Percentiles rank a stretch among this genome's conserved stretches.
Evolutionary conservation across 1,140 invertebrate species (phyloP).

Genomic region (Aphelinus certus): DNA sequence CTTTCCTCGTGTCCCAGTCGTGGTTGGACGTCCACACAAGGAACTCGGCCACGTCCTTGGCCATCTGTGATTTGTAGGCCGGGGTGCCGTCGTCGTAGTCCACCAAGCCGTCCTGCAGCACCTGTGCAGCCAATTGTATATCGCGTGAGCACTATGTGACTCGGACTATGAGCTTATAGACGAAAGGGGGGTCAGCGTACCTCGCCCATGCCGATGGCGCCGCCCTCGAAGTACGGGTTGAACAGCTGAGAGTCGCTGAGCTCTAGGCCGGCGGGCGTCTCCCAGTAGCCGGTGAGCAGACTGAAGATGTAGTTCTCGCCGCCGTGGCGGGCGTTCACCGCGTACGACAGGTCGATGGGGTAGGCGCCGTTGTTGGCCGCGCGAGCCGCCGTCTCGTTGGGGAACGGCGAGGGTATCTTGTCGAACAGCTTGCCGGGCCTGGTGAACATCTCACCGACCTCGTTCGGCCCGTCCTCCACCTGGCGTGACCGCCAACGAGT

Average conservation of each 20-base stretch:
- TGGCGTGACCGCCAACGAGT: no score
- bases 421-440: constrained; percentile 93
- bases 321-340: constrained; percentile 83
- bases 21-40: constrained; percentile 90
- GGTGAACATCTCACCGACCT: constrained; percentile 87
- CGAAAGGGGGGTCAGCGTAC: constrained; percentile 53
- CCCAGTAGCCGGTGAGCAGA: constrained; percentile 91
- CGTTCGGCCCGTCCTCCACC: constrained; percentile 93
- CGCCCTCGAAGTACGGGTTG: constrained; percentile 97
- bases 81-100: constrained; percentile 89
- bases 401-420: constrained; percentile 85
- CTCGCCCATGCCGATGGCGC: constrained; percentile 94
- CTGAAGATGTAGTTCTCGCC: constrained; percentile 92
- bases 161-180: background rate
- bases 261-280: constrained; percentile 88
- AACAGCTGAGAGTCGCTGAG: constrained; percentile 91
- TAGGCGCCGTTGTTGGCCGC: constrained; percentile 91
- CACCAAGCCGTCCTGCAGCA: constrained; percentile 72
- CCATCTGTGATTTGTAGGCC: constrained; percentile 90
- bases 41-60: constrained; percentile 95
- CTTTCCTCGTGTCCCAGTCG: constrained; percentile 88
- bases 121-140: constrained; percentile 28
- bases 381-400: constrained; percentile 89
- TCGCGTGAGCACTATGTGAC: background rate
- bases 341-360: constrained; percentile 93